These are phyloP conservation scores for Glaucopsyche alexis DNA, from an alignment of 2,888 invertebrate species.

Conservation along the genomic window DNA sequence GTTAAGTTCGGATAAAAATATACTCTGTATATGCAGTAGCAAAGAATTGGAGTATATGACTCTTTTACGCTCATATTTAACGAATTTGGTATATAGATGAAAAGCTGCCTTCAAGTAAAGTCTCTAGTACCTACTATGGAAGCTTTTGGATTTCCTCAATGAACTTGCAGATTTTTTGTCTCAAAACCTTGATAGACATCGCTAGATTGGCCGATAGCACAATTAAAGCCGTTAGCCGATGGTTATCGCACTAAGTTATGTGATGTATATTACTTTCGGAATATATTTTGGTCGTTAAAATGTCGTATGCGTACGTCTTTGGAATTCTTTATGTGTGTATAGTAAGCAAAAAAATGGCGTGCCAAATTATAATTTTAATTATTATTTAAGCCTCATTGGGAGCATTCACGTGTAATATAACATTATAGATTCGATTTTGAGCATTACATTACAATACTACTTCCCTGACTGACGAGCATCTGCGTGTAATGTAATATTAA, in stretches of 20 bases:
- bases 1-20: no score
- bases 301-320: constrained; percentile 9
- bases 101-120: no score
- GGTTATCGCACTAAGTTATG: neutral
- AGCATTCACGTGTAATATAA: neutral
- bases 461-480: no score
- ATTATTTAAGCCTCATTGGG: neutral
- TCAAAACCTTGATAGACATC: neutral
- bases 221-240: neutral
- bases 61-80: no score
- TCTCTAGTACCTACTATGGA: no score
- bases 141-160: no score
- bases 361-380: neutral
- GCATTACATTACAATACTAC: no score
- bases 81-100: no score
- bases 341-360: neutral
- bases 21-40: no score
- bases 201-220: neutral
- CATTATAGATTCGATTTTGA: no score
- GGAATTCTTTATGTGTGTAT: constrained; percentile 3
- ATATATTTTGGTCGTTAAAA: constrained; percentile 16
- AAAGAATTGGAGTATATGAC: no score
- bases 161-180: constrained; percentile 5
- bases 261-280: constrained; percentile 7
- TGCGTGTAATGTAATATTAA: no score